Evolutionary conservation across 2,888 invertebrate genomes (phyloP).

Genomic region (Erynnis tages): DNA sequence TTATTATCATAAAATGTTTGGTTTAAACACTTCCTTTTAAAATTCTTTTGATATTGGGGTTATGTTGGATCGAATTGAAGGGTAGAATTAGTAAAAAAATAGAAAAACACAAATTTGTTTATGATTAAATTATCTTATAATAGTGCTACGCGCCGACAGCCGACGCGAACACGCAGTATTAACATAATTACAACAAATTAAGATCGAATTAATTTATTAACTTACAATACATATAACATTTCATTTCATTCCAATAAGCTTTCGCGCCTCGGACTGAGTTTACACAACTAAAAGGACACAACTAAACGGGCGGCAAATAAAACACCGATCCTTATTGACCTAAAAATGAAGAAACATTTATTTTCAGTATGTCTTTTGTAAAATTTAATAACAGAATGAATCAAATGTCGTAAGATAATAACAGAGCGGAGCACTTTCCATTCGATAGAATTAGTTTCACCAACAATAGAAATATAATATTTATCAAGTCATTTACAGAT

Average conservation of each 20-base stretch:
- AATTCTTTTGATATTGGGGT: too few relatives aligned
- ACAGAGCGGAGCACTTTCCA: conserved; percentile 76
- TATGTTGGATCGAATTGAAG: too few relatives aligned
- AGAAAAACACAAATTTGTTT: conserved; percentile 13
- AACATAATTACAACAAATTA: conserved; percentile 16
- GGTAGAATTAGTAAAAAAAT: background rate
- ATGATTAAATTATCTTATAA: conserved; percentile 21
- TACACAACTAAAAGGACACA: conserved; percentile 10
- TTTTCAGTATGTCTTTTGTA: conserved; percentile 86
- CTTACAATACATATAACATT: conserved; percentile 16
- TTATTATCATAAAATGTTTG: too few relatives aligned
- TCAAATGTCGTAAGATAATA: conserved; percentile 74
- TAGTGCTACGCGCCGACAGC: conserved; percentile 9
- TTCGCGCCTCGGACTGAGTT: background rate
- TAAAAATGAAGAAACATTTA: conserved; percentile 88
- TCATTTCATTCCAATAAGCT: conserved; percentile 6
- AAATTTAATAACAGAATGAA: conserved; percentile 82
- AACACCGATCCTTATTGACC: conserved; percentile 84
- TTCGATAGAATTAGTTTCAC: conserved; percentile 74
- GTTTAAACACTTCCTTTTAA: too few relatives aligned
- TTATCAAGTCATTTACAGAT: conserved; percentile 78
- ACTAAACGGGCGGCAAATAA: conserved; percentile 54
- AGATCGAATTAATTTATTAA: conserved; percentile 20
- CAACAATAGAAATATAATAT: conserved; percentile 80
- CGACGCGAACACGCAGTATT: background rate